Conservation (phyloP, 2,888 invertebrate genomes). For the Tachina lurida region DNA sequence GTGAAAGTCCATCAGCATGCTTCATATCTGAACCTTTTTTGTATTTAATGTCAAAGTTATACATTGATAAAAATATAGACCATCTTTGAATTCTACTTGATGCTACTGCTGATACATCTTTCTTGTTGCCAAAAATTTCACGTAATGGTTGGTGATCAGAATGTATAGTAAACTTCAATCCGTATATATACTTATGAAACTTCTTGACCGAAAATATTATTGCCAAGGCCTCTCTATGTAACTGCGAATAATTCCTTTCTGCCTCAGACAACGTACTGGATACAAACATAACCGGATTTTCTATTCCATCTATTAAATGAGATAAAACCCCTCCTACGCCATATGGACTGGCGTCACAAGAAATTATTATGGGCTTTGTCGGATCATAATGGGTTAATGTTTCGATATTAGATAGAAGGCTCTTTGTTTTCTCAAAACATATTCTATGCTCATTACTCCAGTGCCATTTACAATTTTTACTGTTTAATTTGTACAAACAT, state of each 20-base stretch:
- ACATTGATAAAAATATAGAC: conserved; percentile 45
- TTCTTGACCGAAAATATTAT: conserved; percentile 46
- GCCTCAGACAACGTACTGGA: conserved; percentile 30
- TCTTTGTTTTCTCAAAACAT: conserved; percentile 56
- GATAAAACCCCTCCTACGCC: conserved; percentile 59
- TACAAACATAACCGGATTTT: conserved; percentile 54
- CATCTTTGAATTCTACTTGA: conserved; percentile 53
- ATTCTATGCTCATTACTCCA: conserved; percentile 22
- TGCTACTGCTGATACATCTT: conserved; percentile 42
- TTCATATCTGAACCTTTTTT: too few relatives aligned
- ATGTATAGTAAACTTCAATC: conserved; percentile 39
- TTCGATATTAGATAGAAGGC: conserved; percentile 30
- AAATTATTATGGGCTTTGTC: conserved; percentile 47
- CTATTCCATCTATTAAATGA: conserved; percentile 48
- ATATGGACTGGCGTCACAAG: conserved; percentile 49
- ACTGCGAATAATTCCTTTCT: conserved; percentile 50
- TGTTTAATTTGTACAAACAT: conserved; percentile 50
- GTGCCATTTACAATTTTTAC: conserved; percentile 37
- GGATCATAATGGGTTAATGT: conserved; percentile 49
- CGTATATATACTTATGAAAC: conserved; percentile 62
- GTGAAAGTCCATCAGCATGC: too few relatives aligned
- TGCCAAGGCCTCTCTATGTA: conserved; percentile 54
- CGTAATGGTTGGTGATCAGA: conserved; percentile 55
- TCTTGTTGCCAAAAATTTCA: conserved; percentile 45
- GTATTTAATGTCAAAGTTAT: conserved; percentile 16